Conservation (phyloP, 2,113 vertebrate species). For the Microcebus griseorufus region DNA sequence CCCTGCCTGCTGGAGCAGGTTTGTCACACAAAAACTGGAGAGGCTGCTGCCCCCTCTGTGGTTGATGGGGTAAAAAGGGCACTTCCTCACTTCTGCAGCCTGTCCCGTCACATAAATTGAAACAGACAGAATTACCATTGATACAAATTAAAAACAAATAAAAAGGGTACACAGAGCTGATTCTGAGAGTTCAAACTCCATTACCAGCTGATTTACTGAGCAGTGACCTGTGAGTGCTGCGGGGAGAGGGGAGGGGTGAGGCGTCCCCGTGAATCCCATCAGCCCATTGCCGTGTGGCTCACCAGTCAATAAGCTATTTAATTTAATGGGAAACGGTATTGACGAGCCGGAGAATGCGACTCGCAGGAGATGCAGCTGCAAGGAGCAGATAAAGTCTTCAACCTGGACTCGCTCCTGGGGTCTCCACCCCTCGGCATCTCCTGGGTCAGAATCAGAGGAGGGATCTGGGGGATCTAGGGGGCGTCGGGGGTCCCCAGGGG, state of each 20-base stretch:
- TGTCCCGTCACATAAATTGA: conserved; percentile 83
- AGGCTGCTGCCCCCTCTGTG: neutral
- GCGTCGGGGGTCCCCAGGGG: neutral
- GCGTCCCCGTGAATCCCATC: conserved; percentile 83
- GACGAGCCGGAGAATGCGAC: conserved; percentile 88
- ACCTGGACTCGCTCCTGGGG: conserved; percentile 71
- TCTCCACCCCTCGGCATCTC: conserved; percentile 78
- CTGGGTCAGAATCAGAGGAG: conserved; percentile 69
- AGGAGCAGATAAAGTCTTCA: conserved; percentile 94
- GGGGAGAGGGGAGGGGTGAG: conserved; percentile 79
- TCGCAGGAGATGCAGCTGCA: conserved; percentile 90
- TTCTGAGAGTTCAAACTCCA: conserved; percentile 89
- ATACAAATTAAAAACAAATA: conserved; percentile 98
- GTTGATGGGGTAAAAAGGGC: conserved; percentile 66
- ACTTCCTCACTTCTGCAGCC: conserved; percentile 76
- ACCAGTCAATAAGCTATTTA: conserved; percentile 98
- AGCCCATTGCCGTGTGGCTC: conserved; percentile 86
- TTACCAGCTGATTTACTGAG: conserved; percentile 93
- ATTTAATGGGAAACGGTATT: conserved; percentile 96
- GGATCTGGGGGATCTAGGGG: conserved; percentile 49
- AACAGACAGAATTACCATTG: conserved; percentile 89
- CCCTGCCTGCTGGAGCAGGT: neutral
- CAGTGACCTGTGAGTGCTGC: conserved; percentile 89
- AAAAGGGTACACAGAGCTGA: conserved; percentile 88
- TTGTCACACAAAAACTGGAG: neutral